Percentiles rank a stretch among this genome's conserved stretches.
phyloP scores from a whole-genome alignment of 1,140 invertebrate species.

The Bombyx mori region DNA sequence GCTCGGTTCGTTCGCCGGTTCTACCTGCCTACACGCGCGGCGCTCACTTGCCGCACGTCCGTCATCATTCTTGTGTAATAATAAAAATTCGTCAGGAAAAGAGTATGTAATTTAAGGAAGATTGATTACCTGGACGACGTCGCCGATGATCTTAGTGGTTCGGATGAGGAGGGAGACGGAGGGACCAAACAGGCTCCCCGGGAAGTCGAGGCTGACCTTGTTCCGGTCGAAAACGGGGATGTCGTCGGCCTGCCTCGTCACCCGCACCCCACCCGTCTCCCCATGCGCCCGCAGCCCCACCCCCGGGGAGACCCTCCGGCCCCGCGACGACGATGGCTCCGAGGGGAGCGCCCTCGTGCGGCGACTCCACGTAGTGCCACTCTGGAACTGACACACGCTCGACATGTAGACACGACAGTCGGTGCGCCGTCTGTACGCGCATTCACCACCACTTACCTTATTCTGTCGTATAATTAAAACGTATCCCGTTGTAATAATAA shows the following conservation, averaged over 20 bases:
- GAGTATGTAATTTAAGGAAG: background rate
- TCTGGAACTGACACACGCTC: conserved; percentile 12
- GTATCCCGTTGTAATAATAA: no score
- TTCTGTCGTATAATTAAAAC: no score
- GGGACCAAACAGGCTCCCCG: conserved; percentile 76
- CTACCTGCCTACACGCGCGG: no score
- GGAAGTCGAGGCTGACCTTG: conserved; percentile 76
- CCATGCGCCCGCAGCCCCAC: conserved; percentile 1
- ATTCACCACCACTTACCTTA: no score
- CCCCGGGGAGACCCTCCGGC: background rate
- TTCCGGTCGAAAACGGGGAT: conserved; percentile 79
- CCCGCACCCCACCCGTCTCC: conserved; percentile 2
- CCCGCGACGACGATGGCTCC: background rate
- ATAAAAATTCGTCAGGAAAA: background rate
- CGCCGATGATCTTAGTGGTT: conserved; percentile 77
- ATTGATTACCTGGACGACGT: conserved; percentile 75
- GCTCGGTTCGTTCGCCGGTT: no score
- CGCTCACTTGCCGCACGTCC: no score
- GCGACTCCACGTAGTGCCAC: conserved; percentile 36
- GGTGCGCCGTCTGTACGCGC: no score
- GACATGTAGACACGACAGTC: no score
- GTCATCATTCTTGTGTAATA: no score
- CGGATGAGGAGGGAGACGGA: conserved; percentile 81
- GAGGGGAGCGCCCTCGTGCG: conserved; percentile 5
- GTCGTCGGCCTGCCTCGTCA: conserved; percentile 65